Conservation (phyloP, 2,888 invertebrate genomes). For the Idaea straminata region DNA sequence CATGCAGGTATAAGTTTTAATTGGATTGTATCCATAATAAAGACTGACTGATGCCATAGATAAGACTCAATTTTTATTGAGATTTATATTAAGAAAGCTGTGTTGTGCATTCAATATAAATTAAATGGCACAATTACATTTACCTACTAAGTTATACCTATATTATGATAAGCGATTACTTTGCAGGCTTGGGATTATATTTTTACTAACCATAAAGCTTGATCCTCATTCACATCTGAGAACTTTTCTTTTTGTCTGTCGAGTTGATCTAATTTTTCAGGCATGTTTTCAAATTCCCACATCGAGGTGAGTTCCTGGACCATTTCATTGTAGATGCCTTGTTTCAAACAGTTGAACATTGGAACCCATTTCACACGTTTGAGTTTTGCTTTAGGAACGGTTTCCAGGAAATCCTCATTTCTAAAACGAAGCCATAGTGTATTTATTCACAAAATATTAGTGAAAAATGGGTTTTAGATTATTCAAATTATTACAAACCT, state of each 20-base stretch:
- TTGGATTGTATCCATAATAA: too few species aligned
- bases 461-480: too few species aligned
- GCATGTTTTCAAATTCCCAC: slow-evolving; percentile 73
- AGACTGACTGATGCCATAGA: too few species aligned
- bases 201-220: slow-evolving; percentile 47
- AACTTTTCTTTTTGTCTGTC: slow-evolving; percentile 68
- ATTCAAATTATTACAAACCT: slow-evolving; percentile 40
- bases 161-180: too few species aligned
- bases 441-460: too few species aligned
- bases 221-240: slow-evolving; percentile 45
- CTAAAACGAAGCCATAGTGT: slow-evolving; percentile 35
- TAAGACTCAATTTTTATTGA: too few species aligned
- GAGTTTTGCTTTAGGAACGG: slow-evolving; percentile 64
- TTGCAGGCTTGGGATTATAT: neutral
- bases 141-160: too few species aligned
- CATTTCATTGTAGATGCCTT: slow-evolving; percentile 65
- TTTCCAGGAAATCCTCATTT: slow-evolving; percentile 70
- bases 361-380: slow-evolving; percentile 69
- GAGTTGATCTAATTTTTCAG: slow-evolving; percentile 56
- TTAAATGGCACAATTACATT: too few species aligned
- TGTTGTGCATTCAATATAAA: too few species aligned
- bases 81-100: too few species aligned
- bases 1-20: too few species aligned
- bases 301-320: slow-evolving; percentile 63
- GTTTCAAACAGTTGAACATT: slow-evolving; percentile 67